Evolutionary conservation across 2,113 vertebrate species (phyloP), one percentile per base, ranked within the genome.

Genomic region (Oryzias javanicus): DNA sequence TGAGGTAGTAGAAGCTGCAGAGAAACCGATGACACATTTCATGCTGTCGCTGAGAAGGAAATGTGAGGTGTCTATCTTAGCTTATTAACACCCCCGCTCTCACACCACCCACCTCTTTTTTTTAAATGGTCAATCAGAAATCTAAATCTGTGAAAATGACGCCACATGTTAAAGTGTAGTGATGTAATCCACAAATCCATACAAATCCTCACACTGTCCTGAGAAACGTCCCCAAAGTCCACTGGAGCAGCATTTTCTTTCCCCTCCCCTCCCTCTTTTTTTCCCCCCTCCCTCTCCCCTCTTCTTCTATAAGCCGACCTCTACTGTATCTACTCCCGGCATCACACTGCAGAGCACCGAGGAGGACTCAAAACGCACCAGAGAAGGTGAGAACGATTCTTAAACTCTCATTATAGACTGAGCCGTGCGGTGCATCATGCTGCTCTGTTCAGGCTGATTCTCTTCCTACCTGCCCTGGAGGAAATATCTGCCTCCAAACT

Each of bases 251-350:
- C 77, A 65, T 46, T 65, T 55, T 49, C 65, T 71, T 35, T 63
- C 61, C 67, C 62, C 60, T 55, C 49, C 58, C 58, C 66, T 63
- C 55, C 25, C 79, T 69, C 42, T 27, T 64, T 69, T 44, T 50
- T 53, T 59, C 81, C 60, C 69, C 78, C 69, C 79, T 45, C 83
- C 69, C 81, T 74, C 75, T 68, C 81, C 67, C 64, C 72, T 72
- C 73, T 85, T 76, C 74, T 85, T 81, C 84, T 70, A 63, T 64
- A 72, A 83, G 66, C 82, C 88, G 78, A 87, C 88, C 86, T 89
- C 84, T 85, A 88, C 82, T 88, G 82, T 86, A 83, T 88, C 86
- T 82, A 81, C 77, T 78, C 74, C 75, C 76, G 78, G 79, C 84
- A 86, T 84, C 81, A 70, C 84, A 84, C 84, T 81, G 81, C 84